Conservation (phyloP, 1,140 invertebrate species). For the Vanessa atalanta region DNA sequence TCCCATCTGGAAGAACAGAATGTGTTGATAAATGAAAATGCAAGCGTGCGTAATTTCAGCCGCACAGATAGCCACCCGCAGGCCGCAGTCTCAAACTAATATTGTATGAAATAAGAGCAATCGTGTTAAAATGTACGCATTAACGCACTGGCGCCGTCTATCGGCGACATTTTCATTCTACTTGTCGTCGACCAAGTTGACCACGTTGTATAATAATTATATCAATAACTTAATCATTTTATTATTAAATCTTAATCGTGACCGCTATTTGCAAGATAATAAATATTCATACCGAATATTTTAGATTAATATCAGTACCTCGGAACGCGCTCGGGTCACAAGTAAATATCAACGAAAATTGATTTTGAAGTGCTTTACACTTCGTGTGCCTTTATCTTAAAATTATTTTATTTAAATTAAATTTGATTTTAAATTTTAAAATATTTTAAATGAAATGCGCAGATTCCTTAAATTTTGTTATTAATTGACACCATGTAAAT, state of each 20-base stretch:
- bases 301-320: conserved; percentile 16
- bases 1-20: conserved; percentile 15
- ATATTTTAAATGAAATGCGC: neutral
- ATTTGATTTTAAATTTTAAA: neutral
- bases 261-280: neutral
- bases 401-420: neutral
- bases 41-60: conserved; percentile 57
- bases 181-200: conserved; percentile 18
- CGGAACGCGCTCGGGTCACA: neutral
- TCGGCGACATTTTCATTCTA: conserved; percentile 29
- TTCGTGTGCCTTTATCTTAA: neutral
- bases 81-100: conserved; percentile 34
- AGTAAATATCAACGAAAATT: conserved; percentile 1
- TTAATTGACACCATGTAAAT: too few relatives aligned
- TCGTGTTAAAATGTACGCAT: conserved; percentile 52
- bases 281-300: conserved; percentile 16
- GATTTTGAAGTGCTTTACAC: neutral
- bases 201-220: conserved; percentile 22
- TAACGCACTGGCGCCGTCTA: conserved; percentile 58
- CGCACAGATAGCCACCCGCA: conserved; percentile 38
- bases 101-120: conserved; percentile 49
- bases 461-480: neutral
- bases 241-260: conserved; percentile 22
- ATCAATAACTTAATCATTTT: conserved; percentile 28
- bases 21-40: conserved; percentile 55